These are phyloP conservation scores for Lucilia cuprina DNA, from an alignment of 1,140 invertebrate species.

Conservation along the genomic window DNA sequence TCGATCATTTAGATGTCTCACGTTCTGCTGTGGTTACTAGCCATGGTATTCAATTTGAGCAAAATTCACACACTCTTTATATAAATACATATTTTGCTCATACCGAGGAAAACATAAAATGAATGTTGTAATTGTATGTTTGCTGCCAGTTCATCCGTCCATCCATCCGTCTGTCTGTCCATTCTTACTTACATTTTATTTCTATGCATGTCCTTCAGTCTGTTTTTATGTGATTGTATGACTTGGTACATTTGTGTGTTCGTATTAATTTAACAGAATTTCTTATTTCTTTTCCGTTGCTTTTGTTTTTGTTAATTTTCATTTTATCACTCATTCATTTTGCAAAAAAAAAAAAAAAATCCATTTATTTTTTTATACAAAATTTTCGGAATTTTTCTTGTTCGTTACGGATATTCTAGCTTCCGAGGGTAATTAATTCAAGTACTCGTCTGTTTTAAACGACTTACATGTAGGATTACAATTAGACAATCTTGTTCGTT, in stretches of 20 bases:
- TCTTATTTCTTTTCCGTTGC: conserved; percentile 17
- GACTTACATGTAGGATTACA: conserved; percentile 44
- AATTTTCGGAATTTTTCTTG: background rate
- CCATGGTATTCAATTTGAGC: conserved; percentile 13
- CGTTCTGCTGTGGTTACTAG: conserved; percentile 16
- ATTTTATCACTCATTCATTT: background rate
- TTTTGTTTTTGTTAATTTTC: background rate
- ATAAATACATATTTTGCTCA: background rate
- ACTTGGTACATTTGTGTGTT: background rate
- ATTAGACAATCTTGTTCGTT: conserved; percentile 40
- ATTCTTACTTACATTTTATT: background rate
- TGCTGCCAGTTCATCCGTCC: background rate
- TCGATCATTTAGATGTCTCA: conserved; percentile 25
- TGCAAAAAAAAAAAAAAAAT: background rate
- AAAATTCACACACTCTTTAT: background rate
- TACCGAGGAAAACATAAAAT: background rate
- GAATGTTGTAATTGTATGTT: background rate
- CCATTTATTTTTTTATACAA: conserved; percentile 1
- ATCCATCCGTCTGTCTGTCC: background rate
- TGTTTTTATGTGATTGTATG: background rate
- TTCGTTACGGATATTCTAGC: conserved; percentile 35
- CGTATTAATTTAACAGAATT: conserved; percentile 27
- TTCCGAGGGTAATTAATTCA: conserved; percentile 44
- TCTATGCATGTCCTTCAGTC: background rate
- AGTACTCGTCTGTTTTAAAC: conserved; percentile 45